Percentiles rank a stretch among this genome's conserved stretches.
phyloP scores from a whole-genome alignment of 2,797 vertebrate genomes.

The Thunnus albacares region DNA sequence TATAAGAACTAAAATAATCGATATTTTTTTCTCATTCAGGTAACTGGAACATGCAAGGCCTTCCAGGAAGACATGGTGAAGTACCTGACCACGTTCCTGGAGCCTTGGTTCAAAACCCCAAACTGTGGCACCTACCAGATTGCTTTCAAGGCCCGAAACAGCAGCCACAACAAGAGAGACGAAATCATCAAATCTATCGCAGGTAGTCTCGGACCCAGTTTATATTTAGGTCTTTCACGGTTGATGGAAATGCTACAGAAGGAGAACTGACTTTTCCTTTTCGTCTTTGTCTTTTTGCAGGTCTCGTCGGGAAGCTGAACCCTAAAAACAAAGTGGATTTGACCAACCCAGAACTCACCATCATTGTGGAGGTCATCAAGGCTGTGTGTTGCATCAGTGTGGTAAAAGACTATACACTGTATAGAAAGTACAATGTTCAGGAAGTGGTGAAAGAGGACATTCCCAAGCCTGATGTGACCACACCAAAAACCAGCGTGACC shows the following conservation, averaged over 20 bases:
- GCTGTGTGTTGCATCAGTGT: slow-evolving; percentile 94
- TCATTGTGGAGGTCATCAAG: slow-evolving; percentile 97
- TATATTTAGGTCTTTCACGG: neutral
- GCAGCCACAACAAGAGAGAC: slow-evolving; percentile 93
- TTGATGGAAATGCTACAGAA: neutral
- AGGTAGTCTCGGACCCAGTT: slow-evolving; percentile 77
- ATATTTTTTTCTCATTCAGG: slow-evolving; percentile 55
- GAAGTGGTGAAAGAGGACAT: slow-evolving; percentile 90
- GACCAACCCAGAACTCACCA: slow-evolving; percentile 92
- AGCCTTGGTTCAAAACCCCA: slow-evolving; percentile 95
- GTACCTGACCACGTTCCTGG: slow-evolving; percentile 91
- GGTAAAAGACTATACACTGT: slow-evolving; percentile 92
- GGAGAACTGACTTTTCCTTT: neutral
- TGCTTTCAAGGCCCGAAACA: slow-evolving; percentile 96
- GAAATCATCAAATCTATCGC: slow-evolving; percentile 95
- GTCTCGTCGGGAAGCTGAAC: slow-evolving; percentile 93
- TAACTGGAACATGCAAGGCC: slow-evolving; percentile 93
- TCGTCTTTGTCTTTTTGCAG: slow-evolving; percentile 68
- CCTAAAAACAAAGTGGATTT: slow-evolving; percentile 96
- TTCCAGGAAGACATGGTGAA: slow-evolving; percentile 95
- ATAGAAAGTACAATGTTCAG: slow-evolving; percentile 96
- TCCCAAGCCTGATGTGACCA: slow-evolving; percentile 51
- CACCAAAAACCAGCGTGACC: slow-evolving; percentile 2
- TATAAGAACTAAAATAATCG: neutral
- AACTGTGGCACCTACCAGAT: slow-evolving; percentile 93